A percentile compares a stretch with the other conserved stretches of the same genome.
phyloP scores from a whole-genome alignment of 2,113 vertebrate species.

The Talpa occidentalis region DNA sequence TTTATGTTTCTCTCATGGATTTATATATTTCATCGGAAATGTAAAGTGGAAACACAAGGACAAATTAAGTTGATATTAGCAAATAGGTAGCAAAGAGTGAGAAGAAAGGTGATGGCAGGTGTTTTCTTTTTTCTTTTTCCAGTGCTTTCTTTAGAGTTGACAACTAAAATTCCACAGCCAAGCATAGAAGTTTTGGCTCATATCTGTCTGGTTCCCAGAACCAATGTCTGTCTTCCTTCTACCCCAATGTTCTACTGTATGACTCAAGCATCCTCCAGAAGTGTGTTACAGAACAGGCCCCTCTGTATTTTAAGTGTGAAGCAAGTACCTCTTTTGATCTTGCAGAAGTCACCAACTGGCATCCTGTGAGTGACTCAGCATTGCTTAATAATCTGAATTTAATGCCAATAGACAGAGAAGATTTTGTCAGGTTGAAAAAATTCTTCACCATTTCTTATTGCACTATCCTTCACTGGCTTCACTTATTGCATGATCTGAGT shows the following conservation, averaged over 20 bases:
- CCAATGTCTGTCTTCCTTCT: neutral
- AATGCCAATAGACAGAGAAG: neutral
- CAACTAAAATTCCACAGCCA: neutral
- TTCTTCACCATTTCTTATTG: neutral
- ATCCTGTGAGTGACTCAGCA: neutral
- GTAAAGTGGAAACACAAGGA: neutral
- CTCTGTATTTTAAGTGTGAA: neutral
- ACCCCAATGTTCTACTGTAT: neutral
- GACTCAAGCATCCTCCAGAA: conserved; percentile 9
- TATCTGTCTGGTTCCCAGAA: neutral
- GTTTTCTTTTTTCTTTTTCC: too few species aligned
- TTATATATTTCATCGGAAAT: neutral
- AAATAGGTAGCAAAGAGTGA: neutral
- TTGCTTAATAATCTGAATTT: neutral
- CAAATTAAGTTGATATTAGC: neutral
- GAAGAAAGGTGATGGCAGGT: neutral
- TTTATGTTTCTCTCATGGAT: neutral
- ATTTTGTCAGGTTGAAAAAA: neutral
- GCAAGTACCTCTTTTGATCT: neutral
- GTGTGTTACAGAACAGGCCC: neutral
- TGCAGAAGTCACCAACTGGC: neutral
- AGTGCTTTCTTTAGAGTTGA: neutral
- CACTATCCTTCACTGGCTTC: neutral
- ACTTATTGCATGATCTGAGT: neutral
- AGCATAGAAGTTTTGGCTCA: neutral